Evolutionary conservation across 53 echinoderm and acorn worm species (phyloP).

Genomic region (Arbacia lixula): DNA sequence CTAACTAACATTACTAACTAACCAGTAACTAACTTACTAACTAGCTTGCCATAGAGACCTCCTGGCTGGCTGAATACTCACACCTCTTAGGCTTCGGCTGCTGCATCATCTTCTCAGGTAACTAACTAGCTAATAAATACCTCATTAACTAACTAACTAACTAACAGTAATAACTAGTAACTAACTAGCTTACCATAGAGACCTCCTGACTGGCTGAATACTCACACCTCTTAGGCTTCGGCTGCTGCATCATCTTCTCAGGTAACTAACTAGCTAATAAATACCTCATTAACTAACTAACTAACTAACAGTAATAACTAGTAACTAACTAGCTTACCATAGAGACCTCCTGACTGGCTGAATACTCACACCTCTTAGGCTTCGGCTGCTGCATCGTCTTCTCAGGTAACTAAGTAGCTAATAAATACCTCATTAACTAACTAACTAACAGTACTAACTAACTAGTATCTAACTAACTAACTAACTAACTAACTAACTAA

Average conservation of each 20-base stretch:
- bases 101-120: constrained; percentile 45
- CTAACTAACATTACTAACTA: too few relatives aligned
- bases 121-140: background rate
- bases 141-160: too few relatives aligned
- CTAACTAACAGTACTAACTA: too few relatives aligned
- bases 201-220: constrained; percentile 69
- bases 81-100: constrained; percentile 69
- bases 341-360: constrained; percentile 66
- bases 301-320: too few relatives aligned
- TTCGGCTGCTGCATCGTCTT: constrained; percentile 52
- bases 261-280: background rate
- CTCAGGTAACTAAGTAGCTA: background rate
- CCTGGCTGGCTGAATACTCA: constrained; percentile 73
- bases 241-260: constrained; percentile 45
- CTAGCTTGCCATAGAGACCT: constrained; percentile 66
- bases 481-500: too few relatives aligned
- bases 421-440: too few relatives aligned
- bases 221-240: constrained; percentile 72
- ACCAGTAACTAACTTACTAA: too few relatives aligned
- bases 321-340: too few relatives aligned
- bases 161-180: too few relatives aligned
- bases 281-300: too few relatives aligned
- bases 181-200: constrained; percentile 71
- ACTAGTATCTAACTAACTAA: too few relatives aligned
- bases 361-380: constrained; percentile 75